Percentiles rank a stretch among this genome's conserved stretches.
These are phyloP conservation scores for Lamproptera curius DNA, from an alignment of 2,888 invertebrate species.

Conservation along the genomic window DNA sequence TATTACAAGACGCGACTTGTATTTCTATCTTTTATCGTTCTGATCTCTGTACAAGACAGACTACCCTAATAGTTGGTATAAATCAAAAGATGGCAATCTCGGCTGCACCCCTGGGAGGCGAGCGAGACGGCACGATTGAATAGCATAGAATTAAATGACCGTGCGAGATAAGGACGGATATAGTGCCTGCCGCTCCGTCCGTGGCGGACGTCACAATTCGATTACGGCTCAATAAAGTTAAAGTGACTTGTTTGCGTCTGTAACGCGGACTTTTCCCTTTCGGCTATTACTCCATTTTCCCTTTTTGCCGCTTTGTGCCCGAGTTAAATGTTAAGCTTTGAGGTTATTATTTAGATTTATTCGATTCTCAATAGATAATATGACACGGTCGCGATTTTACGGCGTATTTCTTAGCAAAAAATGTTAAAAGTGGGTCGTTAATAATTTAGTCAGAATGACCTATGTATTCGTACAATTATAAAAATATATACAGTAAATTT, in stretches of 20 bases:
- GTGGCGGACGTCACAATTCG: slow-evolving; percentile 76
- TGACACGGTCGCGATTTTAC: slow-evolving; percentile 2
- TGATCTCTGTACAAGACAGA: slow-evolving; percentile 68
- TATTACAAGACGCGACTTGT: slow-evolving; percentile 69
- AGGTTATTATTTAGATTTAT: background rate
- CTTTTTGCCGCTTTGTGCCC: slow-evolving; percentile 32
- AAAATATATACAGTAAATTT: too few species aligned
- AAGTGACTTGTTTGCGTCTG: slow-evolving; percentile 78
- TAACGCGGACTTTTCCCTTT: slow-evolving; percentile 74
- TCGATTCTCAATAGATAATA: background rate
- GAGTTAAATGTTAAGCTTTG: slow-evolving; percentile 1
- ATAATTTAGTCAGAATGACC: too few species aligned
- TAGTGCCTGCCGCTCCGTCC: slow-evolving; percentile 61
- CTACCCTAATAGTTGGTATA: slow-evolving; percentile 78
- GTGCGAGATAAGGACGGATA: slow-evolving; percentile 75
- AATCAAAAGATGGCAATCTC: slow-evolving; percentile 79
- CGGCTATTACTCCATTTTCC: slow-evolving; percentile 62
- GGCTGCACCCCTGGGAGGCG: slow-evolving; percentile 75
- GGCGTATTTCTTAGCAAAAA: too few species aligned
- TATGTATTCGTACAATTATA: too few species aligned
- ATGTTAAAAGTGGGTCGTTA: too few species aligned
- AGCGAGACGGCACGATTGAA: slow-evolving; percentile 77
- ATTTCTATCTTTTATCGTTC: slow-evolving; percentile 69
- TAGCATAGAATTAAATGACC: slow-evolving; percentile 77
- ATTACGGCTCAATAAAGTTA: slow-evolving; percentile 78